These are phyloP conservation scores for Sciaenops ocellatus DNA, from an alignment of 2,797 vertebrate species.

Conservation along the genomic window DNA sequence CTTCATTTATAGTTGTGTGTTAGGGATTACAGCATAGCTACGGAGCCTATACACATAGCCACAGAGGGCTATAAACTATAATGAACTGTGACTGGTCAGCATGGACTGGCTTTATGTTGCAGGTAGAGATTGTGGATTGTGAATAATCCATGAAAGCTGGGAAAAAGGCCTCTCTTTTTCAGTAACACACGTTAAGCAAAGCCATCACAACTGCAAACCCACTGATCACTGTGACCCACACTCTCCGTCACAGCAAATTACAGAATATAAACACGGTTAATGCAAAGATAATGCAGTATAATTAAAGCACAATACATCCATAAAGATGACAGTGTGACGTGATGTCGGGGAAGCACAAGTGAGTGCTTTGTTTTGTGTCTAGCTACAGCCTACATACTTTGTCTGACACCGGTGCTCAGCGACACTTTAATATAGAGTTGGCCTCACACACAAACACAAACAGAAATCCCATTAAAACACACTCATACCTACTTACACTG, in stretches of 20 bases:
- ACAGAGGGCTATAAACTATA: neutral
- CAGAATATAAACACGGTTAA: neutral
- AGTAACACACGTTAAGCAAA: neutral
- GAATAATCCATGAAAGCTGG: neutral
- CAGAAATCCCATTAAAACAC: constrained; percentile 37
- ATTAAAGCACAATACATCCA: neutral
- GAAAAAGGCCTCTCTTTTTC: neutral
- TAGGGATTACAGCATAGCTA: neutral
- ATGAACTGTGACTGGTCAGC: neutral
- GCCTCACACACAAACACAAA: constrained; percentile 6
- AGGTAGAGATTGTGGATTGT: neutral
- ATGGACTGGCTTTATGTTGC: neutral
- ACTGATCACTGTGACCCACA: neutral
- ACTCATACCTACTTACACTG: constrained; percentile 4
- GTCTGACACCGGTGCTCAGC: constrained; percentile 53
- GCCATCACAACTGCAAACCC: neutral
- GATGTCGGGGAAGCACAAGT: constrained; percentile 46
- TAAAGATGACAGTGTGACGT: neutral
- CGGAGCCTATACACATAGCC: neutral
- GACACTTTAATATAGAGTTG: constrained; percentile 51
- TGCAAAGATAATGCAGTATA: neutral
- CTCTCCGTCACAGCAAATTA: neutral
- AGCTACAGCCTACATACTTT: constrained; percentile 37
- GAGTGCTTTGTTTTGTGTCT: constrained; percentile 48
- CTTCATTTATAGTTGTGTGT: neutral